Conservation (phyloP, 2,888 invertebrate genomes). For the Matsumyia berberina region DNA sequence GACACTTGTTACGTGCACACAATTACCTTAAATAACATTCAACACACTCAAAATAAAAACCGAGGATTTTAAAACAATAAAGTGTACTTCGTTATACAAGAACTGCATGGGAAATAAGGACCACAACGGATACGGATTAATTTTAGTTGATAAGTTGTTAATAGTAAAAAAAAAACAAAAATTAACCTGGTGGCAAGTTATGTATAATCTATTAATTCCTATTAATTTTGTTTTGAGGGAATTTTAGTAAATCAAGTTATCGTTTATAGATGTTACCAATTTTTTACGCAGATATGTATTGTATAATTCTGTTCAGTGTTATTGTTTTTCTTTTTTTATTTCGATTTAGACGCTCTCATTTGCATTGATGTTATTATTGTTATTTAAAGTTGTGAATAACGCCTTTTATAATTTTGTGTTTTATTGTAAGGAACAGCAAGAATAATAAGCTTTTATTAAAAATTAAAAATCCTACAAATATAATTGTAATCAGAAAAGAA, state of each 20-base stretch:
- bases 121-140: slow-evolving; percentile 15
- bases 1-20: background rate
- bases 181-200: too few species aligned
- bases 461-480: background rate
- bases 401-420: slow-evolving; percentile 2
- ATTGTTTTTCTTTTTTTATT: background rate
- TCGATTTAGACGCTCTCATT: background rate
- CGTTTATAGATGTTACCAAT: slow-evolving; percentile 3
- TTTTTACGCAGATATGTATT: background rate
- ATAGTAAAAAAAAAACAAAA: background rate
- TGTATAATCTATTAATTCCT: background rate
- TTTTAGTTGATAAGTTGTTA: slow-evolving; percentile 16
- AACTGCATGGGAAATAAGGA: slow-evolving; percentile 18
- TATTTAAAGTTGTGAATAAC: background rate
- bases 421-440: background rate
- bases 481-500: background rate
- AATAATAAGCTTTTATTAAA: background rate
- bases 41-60: background rate
- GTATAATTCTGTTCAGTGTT: slow-evolving; percentile 6
- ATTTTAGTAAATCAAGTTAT: slow-evolving; percentile 4
- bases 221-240: slow-evolving; percentile 4
- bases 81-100: background rate
- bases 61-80: background rate
- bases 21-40: background rate
- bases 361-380: slow-evolving; percentile 6